Conservation (phyloP, 2,797 vertebrate genomes). For the Pseudotriccus pelzelni region DNA sequence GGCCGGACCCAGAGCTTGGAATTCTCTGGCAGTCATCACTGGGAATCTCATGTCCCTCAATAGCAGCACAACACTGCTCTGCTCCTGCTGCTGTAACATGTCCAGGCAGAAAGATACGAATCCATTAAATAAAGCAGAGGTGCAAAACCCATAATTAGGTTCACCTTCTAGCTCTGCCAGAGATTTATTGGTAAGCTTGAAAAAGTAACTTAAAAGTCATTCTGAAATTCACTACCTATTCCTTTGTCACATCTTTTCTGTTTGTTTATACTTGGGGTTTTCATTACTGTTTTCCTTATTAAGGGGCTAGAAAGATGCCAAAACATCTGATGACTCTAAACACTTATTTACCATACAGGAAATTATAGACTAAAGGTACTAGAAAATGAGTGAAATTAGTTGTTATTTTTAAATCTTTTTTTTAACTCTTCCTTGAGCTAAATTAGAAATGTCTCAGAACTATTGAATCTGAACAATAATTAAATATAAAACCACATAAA, state of each 20-base stretch:
- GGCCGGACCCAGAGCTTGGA: neutral
- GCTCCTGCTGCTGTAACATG: neutral
- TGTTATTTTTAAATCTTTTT: neutral
- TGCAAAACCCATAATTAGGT: neutral
- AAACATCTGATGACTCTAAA: constrained; percentile 25
- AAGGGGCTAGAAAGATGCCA: constrained; percentile 4
- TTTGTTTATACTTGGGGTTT: neutral
- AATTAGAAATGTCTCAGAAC: neutral
- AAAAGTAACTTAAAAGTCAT: neutral
- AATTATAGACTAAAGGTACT: neutral
- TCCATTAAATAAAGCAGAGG: neutral
- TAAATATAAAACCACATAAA: neutral
- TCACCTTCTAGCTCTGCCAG: neutral
- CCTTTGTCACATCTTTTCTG: neutral
- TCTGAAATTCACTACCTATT: neutral
- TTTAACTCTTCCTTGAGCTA: neutral
- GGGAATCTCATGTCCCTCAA: neutral
- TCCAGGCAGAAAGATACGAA: neutral
- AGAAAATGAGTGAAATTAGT: neutral
- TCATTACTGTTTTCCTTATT: neutral
- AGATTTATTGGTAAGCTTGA: neutral
- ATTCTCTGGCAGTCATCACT: neutral
- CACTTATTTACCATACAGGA: neutral
- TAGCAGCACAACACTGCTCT: neutral
- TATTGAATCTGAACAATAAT: neutral